Percentiles rank a stretch among this genome's conserved stretches.
Conservation (phyloP, 30 jellyfish, hydroid and myxozoan species). For the Catostylus mosaicus region DNA sequence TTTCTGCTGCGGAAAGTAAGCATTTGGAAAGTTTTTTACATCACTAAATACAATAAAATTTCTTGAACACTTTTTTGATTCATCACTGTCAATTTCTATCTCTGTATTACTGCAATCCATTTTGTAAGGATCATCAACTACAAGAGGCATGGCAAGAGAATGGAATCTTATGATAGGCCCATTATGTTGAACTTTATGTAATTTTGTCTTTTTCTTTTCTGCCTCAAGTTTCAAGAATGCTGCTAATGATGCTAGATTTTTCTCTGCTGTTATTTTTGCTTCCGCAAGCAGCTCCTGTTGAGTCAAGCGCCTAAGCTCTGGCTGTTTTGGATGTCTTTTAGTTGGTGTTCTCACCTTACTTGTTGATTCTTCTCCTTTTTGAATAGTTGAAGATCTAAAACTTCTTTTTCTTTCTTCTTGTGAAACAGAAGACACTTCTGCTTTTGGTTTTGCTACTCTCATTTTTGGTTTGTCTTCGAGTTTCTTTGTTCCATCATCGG, state of each 20-base stretch:
- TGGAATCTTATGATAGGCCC: conserved; percentile 91
- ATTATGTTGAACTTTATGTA: conserved; percentile 77
- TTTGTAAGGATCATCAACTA: conserved; percentile 18
- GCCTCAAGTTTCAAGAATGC: conserved; percentile 96
- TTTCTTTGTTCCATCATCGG: conserved; percentile 13
- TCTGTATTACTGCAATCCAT: conserved; percentile 15
- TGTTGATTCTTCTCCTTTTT: conserved; percentile 60
- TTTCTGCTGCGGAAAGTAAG: conserved; percentile 67
- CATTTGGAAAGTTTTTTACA: conserved; percentile 80
- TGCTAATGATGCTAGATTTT: conserved; percentile 93
- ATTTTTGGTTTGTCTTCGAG: conserved; percentile 3
- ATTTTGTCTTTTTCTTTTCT: conserved; percentile 86
- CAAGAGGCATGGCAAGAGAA: conserved; percentile 89
- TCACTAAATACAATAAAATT: conserved; percentile 87
- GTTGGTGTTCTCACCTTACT: conserved; percentile 8
- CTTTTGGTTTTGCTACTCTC: conserved; percentile 39
- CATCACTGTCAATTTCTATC: not conserved
- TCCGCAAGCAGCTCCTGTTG: conserved; percentile 96
- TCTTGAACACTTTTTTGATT: conserved; percentile 67
- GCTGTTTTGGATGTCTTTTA: conserved; percentile 72
- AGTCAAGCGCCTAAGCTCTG: conserved; percentile 88
- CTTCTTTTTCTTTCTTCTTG: conserved; percentile 54
- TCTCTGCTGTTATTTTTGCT: conserved; percentile 89
- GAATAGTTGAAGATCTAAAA: conserved; percentile 66
- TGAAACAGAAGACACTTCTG: conserved; percentile 36